phyloP scores from a whole-genome alignment of 2,888 invertebrate genomes.

The Melinaea menophilus region DNA sequence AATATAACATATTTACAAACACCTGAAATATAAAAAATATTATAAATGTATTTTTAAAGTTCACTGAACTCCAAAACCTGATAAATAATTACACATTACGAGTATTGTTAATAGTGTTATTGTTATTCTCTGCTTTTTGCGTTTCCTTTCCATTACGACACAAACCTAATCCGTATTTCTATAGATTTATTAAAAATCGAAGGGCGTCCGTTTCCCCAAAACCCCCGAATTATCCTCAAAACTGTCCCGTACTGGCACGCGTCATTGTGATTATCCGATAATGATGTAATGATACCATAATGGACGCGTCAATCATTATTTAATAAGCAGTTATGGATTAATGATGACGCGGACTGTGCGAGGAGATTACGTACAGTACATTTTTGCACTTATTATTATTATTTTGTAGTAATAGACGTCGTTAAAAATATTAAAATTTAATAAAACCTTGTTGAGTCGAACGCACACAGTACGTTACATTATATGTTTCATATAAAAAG shows the following conservation, averaged over 20 bases:
- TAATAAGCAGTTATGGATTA: slow-evolving; percentile 19
- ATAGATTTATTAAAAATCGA: slow-evolving; percentile 15
- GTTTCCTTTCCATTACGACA: slow-evolving; percentile 5
- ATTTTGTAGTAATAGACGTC: too few relatives aligned
- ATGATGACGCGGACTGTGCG: not conserved
- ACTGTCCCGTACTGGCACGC: slow-evolving; percentile 20
- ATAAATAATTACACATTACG: not conserved
- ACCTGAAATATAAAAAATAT: too few relatives aligned
- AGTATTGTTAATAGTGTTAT: not conserved
- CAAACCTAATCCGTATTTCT: slow-evolving; percentile 12
- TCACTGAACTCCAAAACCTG: too few relatives aligned
- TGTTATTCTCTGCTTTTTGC: not conserved
- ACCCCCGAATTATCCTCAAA: slow-evolving; percentile 19
- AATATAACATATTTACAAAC: too few relatives aligned
- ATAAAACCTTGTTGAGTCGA: slow-evolving; percentile 10
- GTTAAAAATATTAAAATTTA: too few relatives aligned
- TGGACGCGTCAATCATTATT: slow-evolving; percentile 31
- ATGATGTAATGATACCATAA: slow-evolving; percentile 26
- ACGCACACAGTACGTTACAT: too few relatives aligned
- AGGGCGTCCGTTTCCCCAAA: slow-evolving; percentile 24
- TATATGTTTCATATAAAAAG: too few relatives aligned
- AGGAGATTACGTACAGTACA: not conserved
- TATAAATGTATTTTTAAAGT: too few relatives aligned
- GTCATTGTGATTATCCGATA: slow-evolving; percentile 27
- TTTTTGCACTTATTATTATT: too few relatives aligned